These are phyloP conservation scores for Ptilonorhynchus violaceus DNA, from an alignment of 2,113 vertebrate genomes.

Conservation along the genomic window DNA sequence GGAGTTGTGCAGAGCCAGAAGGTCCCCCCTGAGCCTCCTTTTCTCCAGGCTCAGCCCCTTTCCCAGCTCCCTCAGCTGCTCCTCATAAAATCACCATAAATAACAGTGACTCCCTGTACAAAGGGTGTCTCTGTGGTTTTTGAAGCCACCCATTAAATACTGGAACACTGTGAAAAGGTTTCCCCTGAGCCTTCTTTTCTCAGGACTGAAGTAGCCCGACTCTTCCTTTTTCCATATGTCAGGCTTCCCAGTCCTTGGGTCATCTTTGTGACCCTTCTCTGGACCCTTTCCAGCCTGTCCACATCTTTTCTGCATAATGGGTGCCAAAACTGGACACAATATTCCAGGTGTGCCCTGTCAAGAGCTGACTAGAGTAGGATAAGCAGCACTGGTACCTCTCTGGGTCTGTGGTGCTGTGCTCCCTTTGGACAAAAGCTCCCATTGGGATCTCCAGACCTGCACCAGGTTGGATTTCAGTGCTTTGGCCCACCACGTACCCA, in stretches of 20 bases:
- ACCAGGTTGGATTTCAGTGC: background rate
- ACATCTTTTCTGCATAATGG: background rate
- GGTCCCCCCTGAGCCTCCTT: background rate
- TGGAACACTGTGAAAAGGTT: background rate
- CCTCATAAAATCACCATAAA: background rate
- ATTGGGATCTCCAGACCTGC: background rate
- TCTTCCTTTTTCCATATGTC: background rate
- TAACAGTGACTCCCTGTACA: background rate
- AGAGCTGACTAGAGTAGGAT: background rate
- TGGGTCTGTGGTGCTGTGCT: accelerated
- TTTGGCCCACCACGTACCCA: background rate
- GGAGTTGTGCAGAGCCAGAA: background rate
- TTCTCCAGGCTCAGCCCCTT: background rate
- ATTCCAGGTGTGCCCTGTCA: background rate
- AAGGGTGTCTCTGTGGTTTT: background rate
- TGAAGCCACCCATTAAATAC: background rate
- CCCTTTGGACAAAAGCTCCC: background rate
- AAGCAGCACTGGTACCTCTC: background rate
- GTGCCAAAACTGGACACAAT: background rate
- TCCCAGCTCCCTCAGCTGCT: background rate
- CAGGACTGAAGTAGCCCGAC: background rate
- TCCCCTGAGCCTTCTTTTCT: background rate
- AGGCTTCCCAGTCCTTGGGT: background rate
- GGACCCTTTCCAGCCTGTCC: background rate
- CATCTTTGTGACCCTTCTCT: background rate